Evolutionary conservation across 2,113 vertebrate species (phyloP).

Genomic region (Petaurus breviceps): DNA sequence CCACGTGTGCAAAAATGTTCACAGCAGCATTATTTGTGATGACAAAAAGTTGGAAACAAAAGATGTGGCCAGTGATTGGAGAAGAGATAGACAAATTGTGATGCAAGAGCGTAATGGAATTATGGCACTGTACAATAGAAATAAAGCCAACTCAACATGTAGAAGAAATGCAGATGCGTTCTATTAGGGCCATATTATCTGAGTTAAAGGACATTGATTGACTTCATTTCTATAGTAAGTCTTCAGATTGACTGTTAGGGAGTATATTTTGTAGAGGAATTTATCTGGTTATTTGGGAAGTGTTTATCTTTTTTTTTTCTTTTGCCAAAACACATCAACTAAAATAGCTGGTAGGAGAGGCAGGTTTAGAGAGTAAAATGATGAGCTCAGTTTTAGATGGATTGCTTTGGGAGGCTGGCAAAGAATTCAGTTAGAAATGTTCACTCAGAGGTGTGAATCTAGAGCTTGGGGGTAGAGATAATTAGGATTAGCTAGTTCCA

Average conservation of each 20-base stretch:
- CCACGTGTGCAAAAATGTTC: neutral
- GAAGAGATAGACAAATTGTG: neutral
- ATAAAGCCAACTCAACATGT: neutral
- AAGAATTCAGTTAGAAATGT: neutral
- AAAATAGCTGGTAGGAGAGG: neutral
- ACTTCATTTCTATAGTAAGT: neutral
- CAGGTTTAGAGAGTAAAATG: neutral
- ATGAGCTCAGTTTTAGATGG: neutral
- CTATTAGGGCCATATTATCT: too few relatives aligned
- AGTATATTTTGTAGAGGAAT: neutral
- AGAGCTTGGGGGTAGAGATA: neutral
- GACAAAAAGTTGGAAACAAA: neutral
- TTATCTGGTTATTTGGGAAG: neutral
- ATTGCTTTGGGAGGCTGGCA: neutral
- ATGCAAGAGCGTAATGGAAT: neutral
- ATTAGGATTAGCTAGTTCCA: neutral
- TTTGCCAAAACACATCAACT: neutral
- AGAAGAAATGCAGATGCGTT: neutral
- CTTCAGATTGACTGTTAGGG: too few relatives aligned
- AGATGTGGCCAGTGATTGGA: neutral
- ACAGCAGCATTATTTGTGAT: neutral
- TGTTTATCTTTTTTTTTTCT: neutral
- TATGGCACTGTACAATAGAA: neutral
- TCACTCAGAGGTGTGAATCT: neutral
- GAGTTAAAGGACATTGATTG: neutral